Evolutionary conservation across 2,797 vertebrate species (phyloP).

Genomic region (Limosa lapponica): DNA sequence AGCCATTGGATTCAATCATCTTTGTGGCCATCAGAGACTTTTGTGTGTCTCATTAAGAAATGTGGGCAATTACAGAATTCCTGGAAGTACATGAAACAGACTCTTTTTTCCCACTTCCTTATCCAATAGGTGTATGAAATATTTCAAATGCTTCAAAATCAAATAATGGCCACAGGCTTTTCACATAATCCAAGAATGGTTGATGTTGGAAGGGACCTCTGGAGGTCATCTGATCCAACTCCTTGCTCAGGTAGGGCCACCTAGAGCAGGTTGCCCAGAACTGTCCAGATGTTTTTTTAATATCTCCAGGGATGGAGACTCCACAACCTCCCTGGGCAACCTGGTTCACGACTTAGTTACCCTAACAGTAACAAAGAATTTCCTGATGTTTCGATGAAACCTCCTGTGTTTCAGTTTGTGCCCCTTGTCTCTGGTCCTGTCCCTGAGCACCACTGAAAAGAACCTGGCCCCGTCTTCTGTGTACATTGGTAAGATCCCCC

Average conservation of each 20-base stretch:
- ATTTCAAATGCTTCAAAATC: not conserved
- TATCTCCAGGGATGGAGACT: not conserved
- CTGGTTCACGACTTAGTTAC: not conserved
- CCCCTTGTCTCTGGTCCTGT: not conserved
- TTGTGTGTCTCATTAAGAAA: not conserved
- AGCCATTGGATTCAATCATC: not conserved
- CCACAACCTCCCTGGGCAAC: not conserved
- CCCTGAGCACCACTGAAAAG: not conserved
- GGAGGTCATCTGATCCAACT: not conserved
- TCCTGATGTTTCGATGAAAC: not conserved
- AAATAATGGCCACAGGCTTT: not conserved
- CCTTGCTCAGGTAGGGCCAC: not conserved
- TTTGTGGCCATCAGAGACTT: conserved; percentile 9
- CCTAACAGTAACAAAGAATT: not conserved
- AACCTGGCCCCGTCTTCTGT: not conserved
- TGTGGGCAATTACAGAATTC: not conserved
- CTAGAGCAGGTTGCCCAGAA: not conserved
- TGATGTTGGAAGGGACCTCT: not conserved
- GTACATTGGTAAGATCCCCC: not conserved
- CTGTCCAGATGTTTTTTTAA: not conserved
- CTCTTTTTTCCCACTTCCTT: not conserved
- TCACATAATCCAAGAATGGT: accelerated
- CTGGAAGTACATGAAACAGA: not conserved
- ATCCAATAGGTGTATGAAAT: not conserved
- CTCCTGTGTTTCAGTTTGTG: not conserved